Evolutionary conservation across 2,797 vertebrate species (phyloP).

Genomic region (Botia kubotai): DNA sequence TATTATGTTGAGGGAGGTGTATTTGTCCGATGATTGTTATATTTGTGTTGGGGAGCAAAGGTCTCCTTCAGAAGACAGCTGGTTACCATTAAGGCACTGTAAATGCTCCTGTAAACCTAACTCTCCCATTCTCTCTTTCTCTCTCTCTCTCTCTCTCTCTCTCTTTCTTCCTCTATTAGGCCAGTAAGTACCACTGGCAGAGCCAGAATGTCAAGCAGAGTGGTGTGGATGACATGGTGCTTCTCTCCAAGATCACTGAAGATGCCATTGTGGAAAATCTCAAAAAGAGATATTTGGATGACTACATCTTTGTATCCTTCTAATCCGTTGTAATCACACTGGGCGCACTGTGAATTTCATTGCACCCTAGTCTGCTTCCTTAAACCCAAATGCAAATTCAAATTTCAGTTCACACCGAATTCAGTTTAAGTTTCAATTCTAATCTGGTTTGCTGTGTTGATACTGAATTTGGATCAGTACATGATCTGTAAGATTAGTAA

Average conservation of each 20-base stretch:
- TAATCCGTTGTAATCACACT: constrained; percentile 66
- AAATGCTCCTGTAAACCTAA: not conserved
- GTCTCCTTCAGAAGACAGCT: not conserved
- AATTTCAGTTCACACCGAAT: too few relatives aligned
- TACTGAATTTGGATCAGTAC: not conserved
- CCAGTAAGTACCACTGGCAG: constrained; percentile 98
- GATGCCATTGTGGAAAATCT: constrained; percentile 96
- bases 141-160: not conserved
- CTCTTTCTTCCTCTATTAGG: constrained; percentile 66
- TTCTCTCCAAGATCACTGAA: constrained; percentile 93
- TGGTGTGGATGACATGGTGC: constrained; percentile 97
- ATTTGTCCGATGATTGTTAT: not conserved
- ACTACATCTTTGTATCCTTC: constrained; percentile 97
- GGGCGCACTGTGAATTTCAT: not conserved
- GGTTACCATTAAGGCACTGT: not conserved
- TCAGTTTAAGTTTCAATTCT: too few relatives aligned
- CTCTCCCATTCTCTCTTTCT: not conserved
- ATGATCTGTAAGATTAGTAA: not conserved
- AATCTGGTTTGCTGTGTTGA: not conserved
- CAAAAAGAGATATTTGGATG: constrained; percentile 94
- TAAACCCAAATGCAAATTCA: not conserved
- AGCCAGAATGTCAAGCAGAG: constrained; percentile 98
- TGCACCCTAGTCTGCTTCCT: too few relatives aligned
- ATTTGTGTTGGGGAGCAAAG: not conserved
- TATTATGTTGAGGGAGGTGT: too few relatives aligned